These are phyloP conservation scores for Drosophila paranaensis DNA, from an alignment of 2,888 invertebrate species.

Conservation along the genomic window DNA sequence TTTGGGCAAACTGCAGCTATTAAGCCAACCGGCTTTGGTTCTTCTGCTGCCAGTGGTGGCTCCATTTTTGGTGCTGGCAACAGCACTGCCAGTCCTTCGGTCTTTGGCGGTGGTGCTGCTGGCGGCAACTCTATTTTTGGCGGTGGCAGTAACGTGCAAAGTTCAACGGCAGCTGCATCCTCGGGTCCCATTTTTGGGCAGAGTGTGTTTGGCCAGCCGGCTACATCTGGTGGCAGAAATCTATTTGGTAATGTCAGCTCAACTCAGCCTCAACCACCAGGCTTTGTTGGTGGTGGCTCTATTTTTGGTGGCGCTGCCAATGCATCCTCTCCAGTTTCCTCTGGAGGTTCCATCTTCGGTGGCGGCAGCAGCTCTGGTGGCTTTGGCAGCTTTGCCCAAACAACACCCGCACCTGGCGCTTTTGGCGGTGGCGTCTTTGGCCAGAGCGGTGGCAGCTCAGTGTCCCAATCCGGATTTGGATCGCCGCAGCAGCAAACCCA, in stretches of 20 bases:
- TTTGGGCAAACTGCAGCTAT: constrained; percentile 61
- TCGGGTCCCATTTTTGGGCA: constrained; percentile 51
- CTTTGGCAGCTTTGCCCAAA: constrained; percentile 3
- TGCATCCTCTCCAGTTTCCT: constrained; percentile 30
- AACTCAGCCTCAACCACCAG: constrained; percentile 33
- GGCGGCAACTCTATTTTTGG: constrained; percentile 67
- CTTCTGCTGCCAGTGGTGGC: constrained; percentile 26
- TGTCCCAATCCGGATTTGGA: constrained; percentile 81
- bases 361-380: constrained; percentile 51
- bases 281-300: constrained; percentile 55
- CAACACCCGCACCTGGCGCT: background rate
- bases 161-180: constrained; percentile 11
- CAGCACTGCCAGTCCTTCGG: constrained; percentile 10
- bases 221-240: constrained; percentile 51
- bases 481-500: constrained; percentile 75
- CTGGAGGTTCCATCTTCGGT: constrained; percentile 75
- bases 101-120: constrained; percentile 8
- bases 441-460: constrained; percentile 72
- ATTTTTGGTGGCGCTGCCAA: constrained; percentile 54
- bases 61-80: constrained; percentile 54
- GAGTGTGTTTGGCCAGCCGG: constrained; percentile 45
- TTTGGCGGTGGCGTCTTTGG: constrained; percentile 55
- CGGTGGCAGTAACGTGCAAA: background rate
- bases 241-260: constrained; percentile 59
- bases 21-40: constrained; percentile 38